Conservation (phyloP, 1,140 invertebrate genomes). For the Drosophila tsacasi region DNA sequence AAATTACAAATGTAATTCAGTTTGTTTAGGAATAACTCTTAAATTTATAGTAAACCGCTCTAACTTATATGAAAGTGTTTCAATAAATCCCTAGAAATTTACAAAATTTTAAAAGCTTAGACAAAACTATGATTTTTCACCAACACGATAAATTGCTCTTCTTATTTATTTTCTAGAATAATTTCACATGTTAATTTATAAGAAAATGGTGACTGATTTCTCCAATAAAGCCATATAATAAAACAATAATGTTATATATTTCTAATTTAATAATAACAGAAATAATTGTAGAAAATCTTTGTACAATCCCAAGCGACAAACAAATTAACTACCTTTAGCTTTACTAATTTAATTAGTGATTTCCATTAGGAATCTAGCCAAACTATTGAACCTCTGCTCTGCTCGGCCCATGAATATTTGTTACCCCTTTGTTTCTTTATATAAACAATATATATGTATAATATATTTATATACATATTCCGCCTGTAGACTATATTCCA, state of each 20-base stretch:
- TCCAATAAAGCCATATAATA: too few species aligned
- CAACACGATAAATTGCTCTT: too few species aligned
- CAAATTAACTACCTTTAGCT: too few species aligned
- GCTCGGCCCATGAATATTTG: slow-evolving; percentile 4
- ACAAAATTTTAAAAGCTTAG: too few species aligned
- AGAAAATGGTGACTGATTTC: too few species aligned
- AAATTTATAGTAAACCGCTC: not conserved
- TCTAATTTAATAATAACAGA: too few species aligned
- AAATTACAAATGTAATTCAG: not conserved
- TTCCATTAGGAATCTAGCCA: not conserved
- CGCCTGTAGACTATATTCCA: slow-evolving; percentile 2
- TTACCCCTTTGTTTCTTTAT: slow-evolving; percentile 12
- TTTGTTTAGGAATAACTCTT: not conserved
- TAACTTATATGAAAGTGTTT: not conserved
- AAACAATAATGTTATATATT: too few species aligned
- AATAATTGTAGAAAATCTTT: too few species aligned
- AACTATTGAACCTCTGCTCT: not conserved
- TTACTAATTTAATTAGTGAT: not conserved
- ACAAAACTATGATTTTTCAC: too few species aligned
- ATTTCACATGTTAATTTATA: too few species aligned
- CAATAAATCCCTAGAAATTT: not conserved
- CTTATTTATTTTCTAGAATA: too few species aligned
- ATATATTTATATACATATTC: slow-evolving; percentile 1
- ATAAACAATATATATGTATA: not conserved
- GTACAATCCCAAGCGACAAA: too few species aligned